Evolutionary conservation across 2,113 vertebrate species (phyloP).

Genomic region (Cairina moschata): DNA sequence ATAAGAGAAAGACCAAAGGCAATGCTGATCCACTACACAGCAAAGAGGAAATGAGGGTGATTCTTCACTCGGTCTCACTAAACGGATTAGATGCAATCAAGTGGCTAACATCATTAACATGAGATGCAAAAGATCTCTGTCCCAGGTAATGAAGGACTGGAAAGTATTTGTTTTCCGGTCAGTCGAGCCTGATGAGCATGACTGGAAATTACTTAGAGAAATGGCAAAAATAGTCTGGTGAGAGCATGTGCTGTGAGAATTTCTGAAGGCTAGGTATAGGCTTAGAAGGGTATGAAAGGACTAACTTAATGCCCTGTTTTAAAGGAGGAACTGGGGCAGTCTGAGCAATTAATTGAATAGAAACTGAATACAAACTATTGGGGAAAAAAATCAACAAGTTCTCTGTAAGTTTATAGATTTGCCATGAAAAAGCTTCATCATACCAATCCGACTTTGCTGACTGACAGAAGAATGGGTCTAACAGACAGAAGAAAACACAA

Average conservation of each 20-base stretch:
- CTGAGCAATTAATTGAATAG: background rate
- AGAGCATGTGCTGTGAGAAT: background rate
- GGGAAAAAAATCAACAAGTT: background rate
- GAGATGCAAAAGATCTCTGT: background rate
- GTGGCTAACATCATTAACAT: background rate
- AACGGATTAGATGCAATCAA: background rate
- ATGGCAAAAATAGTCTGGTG: background rate
- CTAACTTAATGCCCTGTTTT: background rate
- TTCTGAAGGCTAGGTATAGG: background rate
- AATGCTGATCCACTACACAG: background rate
- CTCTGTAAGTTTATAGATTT: background rate
- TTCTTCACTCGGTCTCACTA: background rate
- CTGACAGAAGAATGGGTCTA: background rate
- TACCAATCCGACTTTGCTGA: background rate
- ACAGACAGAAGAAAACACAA: background rate
- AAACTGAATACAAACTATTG: background rate
- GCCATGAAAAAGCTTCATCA: rapidly evolving
- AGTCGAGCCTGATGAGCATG: background rate
- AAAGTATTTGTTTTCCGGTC: background rate
- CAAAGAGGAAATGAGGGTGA: background rate
- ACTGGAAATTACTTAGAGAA: background rate
- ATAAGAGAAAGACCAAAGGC: background rate
- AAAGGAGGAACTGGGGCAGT: background rate
- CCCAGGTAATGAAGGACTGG: background rate
- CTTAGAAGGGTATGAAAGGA: background rate